Evolutionary conservation across 2,888 invertebrate species (phyloP), one percentile per base, ranked within the genome.

Genomic region (Ptychoptera contaminata): DNA sequence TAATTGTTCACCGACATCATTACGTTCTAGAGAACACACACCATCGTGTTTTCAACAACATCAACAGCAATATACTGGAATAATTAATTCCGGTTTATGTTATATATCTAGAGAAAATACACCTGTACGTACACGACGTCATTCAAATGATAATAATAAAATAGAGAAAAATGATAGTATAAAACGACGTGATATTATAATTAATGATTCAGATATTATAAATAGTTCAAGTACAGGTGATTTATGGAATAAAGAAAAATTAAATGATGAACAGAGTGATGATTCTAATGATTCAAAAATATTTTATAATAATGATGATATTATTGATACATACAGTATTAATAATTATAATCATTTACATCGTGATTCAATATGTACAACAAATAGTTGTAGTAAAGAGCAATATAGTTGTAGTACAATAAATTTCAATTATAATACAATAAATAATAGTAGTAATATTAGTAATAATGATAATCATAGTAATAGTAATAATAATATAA

Each of bases 361-460:
- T 23, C 23, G 23, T 23, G 23, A 23, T 23, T 23, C 23, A 23
- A 23, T 23, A 23, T 23, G 23, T 23, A 23, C 23, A 23, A 23
- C 23, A 23, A 23, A 23, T 23, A 23, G 23, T 23, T 23, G 23
- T 23, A 23, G 4, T 5, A 23, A 23, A 23, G 23, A 23, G 23
- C 23, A 23, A 23, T 23, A 23, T 23, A 23, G n/a, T 32, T n/a
- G n/a, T n/a, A 32, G n/a, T 32, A 9, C 11, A 32, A 32, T 9
- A 32, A n/a, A 32, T 32, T 32, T n/a, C 32, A 32, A 32, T 32
- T 11, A 32, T 32, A 32, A n/a, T 32, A 32, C 32, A 32, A n/a
- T 32, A 47, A 58, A 57, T 45, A 56, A 58, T 34, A 56, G 55
- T 16, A 45, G 36, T 44, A 37, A 45, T 41, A 42, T 45, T 46